These are phyloP conservation scores for Mormyrops attenuatus DNA, from an alignment of 2,797 vertebrate genomes.

Conservation along the genomic window DNA sequence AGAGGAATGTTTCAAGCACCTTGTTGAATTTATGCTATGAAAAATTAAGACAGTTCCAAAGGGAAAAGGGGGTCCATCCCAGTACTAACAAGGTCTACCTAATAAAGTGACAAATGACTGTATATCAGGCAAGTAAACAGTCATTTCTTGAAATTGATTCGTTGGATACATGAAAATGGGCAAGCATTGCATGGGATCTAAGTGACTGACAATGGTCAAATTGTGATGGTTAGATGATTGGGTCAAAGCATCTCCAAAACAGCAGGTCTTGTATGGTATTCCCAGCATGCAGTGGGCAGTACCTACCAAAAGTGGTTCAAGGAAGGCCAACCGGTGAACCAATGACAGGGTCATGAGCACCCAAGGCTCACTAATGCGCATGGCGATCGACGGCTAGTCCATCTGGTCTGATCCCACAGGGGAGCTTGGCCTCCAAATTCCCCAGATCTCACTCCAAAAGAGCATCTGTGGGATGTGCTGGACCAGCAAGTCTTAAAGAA, in stretches of 20 bases:
- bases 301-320: neutral
- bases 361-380: neutral
- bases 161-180: neutral
- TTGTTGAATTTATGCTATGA: neutral
- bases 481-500: neutral
- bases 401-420: neutral
- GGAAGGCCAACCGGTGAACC: neutral
- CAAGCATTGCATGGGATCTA: neutral
- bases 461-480: neutral
- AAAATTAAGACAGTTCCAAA: neutral
- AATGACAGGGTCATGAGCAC: neutral
- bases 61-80: neutral
- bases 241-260: neutral
- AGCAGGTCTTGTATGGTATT: neutral
- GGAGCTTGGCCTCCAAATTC: neutral
- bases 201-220: neutral
- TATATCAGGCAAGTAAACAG: neutral
- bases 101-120: neutral
- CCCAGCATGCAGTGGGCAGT: neutral
- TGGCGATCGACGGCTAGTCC: neutral
- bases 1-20: neutral
- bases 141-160: neutral
- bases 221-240: neutral
- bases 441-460: neutral
- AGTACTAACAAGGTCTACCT: neutral